phyloP scores from a whole-genome alignment of 2,797 vertebrate genomes.

The Buphagus erythrorhynchus region DNA sequence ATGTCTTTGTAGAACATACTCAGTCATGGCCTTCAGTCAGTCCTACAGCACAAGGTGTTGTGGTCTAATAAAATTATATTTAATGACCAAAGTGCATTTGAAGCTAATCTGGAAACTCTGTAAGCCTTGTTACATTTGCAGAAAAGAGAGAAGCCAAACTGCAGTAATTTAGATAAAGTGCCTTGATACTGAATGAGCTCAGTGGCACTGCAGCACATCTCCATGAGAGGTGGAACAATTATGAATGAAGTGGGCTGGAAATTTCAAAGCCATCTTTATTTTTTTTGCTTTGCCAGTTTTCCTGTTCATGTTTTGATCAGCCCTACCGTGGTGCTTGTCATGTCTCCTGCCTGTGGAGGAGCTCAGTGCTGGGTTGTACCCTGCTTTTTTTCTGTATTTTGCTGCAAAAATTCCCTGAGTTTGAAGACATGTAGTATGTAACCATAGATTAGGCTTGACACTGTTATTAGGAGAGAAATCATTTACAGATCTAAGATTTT shows the following conservation, averaged over 20 bases:
- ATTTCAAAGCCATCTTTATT: background rate
- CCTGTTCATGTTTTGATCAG: background rate
- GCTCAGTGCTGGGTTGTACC: background rate
- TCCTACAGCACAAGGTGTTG: background rate
- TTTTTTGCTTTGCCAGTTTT: background rate
- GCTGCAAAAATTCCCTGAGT: background rate
- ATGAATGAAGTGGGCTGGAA: background rate
- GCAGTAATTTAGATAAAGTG: background rate
- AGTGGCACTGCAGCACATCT: background rate
- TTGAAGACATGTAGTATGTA: background rate
- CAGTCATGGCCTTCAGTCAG: background rate
- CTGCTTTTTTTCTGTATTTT: background rate
- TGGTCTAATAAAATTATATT: background rate
- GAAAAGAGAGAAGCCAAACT: background rate
- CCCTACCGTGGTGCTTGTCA: background rate
- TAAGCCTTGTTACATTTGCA: background rate
- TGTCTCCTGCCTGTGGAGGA: background rate
- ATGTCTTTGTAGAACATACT: fast-evolving
- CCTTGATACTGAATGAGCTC: background rate
- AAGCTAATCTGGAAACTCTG: background rate
- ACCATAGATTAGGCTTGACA: background rate
- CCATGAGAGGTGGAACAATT: background rate
- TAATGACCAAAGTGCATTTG: background rate
- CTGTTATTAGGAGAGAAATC: background rate
- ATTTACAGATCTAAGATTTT: background rate